These are phyloP conservation scores for Gastrophryne carolinensis DNA, from an alignment of 2,797 vertebrate species.

Conservation along the genomic window DNA sequence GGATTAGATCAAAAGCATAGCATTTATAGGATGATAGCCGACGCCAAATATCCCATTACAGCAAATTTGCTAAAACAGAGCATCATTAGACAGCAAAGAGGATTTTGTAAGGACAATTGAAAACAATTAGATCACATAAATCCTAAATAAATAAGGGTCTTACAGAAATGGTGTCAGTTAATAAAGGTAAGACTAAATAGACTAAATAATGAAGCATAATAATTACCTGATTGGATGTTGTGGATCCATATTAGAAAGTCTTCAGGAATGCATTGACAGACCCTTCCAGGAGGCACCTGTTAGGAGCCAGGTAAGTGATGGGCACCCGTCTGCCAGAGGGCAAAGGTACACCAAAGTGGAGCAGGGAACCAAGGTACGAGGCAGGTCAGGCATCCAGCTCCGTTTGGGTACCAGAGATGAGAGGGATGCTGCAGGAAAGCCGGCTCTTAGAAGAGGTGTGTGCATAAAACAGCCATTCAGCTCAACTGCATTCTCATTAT, in stretches of 20 bases:
- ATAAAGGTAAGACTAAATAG: background rate
- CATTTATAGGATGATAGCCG: slow-evolving; percentile 20
- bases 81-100: slow-evolving; percentile 25
- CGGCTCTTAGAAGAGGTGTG: slow-evolving; percentile 45
- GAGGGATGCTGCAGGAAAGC: slow-evolving; percentile 33
- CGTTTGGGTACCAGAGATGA: slow-evolving; percentile 19
- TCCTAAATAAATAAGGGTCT: slow-evolving; percentile 23
- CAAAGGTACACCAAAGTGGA: background rate
- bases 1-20: slow-evolving; percentile 25
- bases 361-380: background rate
- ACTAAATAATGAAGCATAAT: background rate
- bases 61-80: slow-evolving; percentile 26
- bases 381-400: slow-evolving; percentile 36
- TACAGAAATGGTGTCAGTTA: slow-evolving; percentile 16
- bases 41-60: slow-evolving; percentile 34
- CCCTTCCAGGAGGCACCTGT: background rate
- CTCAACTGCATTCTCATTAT: slow-evolving; percentile 15
- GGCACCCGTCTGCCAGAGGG: background rate
- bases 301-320: background rate
- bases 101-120: slow-evolving; percentile 25
- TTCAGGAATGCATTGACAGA: slow-evolving; percentile 45
- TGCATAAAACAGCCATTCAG: slow-evolving; percentile 6
- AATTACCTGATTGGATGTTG: slow-evolving; percentile 40
- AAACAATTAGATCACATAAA: slow-evolving; percentile 24
- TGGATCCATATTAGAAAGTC: slow-evolving; percentile 36